phyloP scores from a whole-genome alignment of 2,113 vertebrate genomes.

The Spea multiplicata region DNA sequence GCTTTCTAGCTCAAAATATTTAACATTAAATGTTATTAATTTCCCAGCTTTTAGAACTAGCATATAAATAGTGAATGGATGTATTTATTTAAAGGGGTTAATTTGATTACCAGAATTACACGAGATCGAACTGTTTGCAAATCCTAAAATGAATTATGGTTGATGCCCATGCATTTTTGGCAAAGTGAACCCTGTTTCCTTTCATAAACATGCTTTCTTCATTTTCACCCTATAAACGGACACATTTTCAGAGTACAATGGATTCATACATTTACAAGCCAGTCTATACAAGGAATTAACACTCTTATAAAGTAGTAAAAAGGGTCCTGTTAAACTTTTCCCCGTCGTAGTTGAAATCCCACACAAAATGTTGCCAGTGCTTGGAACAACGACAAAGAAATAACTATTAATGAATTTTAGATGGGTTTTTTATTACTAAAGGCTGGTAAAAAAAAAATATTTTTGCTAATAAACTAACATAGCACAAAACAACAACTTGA shows the following conservation, averaged over 20 bases:
- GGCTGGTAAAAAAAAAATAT: slow-evolving; percentile 37
- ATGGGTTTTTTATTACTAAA: slow-evolving; percentile 30
- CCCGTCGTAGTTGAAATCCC: slow-evolving; percentile 34
- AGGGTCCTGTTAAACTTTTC: slow-evolving; percentile 32
- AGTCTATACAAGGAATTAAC: slow-evolving; percentile 49
- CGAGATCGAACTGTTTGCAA: slow-evolving; percentile 41
- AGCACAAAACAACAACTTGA: slow-evolving; percentile 7
- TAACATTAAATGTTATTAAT: not conserved
- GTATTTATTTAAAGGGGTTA: slow-evolving; percentile 42
- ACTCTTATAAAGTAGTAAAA: slow-evolving; percentile 46
- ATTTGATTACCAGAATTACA: slow-evolving; percentile 48
- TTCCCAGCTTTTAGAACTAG: slow-evolving; percentile 7
- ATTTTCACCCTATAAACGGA: slow-evolving; percentile 49
- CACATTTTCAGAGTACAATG: slow-evolving; percentile 48
- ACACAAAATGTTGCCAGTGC: slow-evolving; percentile 39
- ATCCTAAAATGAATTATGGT: slow-evolving; percentile 38
- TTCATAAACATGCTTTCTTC: slow-evolving; percentile 47
- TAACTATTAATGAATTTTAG: slow-evolving; percentile 41
- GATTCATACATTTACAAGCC: slow-evolving; percentile 50
- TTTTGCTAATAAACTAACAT: slow-evolving; percentile 29
- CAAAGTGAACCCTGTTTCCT: slow-evolving; percentile 40
- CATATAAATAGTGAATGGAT: slow-evolving; percentile 28
- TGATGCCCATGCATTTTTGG: slow-evolving; percentile 40
- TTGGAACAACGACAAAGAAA: slow-evolving; percentile 32
- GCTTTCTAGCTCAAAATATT: too few relatives aligned